Percentiles rank a stretch among this genome's conserved stretches.
These are phyloP conservation scores for Lepilemur septentrionalis DNA, from an alignment of 2,797 vertebrate genomes.

Conservation along the genomic window DNA sequence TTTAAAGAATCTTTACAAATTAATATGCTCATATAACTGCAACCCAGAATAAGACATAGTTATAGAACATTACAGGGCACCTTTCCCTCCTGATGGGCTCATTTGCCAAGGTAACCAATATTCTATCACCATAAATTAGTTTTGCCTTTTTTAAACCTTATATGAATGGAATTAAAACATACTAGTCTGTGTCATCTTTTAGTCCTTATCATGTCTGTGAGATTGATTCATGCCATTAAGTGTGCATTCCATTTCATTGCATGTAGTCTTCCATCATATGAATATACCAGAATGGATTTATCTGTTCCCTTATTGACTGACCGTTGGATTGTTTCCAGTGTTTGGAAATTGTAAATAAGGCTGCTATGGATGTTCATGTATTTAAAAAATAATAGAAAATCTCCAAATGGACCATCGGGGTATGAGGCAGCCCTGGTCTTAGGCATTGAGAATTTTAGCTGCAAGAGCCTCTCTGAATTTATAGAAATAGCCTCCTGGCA, in stretches of 20 bases:
- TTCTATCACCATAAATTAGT: neutral
- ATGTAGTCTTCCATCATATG: accelerated
- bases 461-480: neutral
- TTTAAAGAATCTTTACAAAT: neutral
- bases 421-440: neutral
- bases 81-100: neutral
- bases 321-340: neutral
- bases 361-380: neutral
- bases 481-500: neutral
- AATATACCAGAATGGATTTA: neutral
- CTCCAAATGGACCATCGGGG: neutral
- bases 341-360: slow-evolving; percentile 21
- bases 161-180: accelerated
- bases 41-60: neutral
- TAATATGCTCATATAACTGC: neutral
- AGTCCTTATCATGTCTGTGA: accelerated
- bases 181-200: neutral
- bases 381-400: neutral
- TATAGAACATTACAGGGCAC: neutral
- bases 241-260: neutral
- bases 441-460: neutral
- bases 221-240: accelerated
- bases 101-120: neutral
- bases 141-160: neutral
- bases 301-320: neutral